A percentile compares a stretch with the other conserved stretches of the same genome.
Conservation (phyloP, 23 tunicate species). For the Botrylloides violaceus region DNA sequence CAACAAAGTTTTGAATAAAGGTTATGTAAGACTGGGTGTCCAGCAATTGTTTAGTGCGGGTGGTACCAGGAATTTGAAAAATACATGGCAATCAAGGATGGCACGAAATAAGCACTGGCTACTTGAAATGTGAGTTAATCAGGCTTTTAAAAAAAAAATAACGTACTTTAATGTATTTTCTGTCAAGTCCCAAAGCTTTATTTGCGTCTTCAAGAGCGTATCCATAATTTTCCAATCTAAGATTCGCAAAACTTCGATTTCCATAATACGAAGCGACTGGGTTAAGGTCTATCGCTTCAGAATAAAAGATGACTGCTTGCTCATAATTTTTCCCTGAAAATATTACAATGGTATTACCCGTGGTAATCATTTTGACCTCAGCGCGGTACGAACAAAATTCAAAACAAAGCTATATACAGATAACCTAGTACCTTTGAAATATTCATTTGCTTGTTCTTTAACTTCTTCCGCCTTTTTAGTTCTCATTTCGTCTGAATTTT, state of each 20-base stretch:
- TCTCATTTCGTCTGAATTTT: not conserved
- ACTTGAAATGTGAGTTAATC: too few relatives aligned
- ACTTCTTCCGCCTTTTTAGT: slow-evolving; percentile 46
- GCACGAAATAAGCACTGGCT: too few relatives aligned
- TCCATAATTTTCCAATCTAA: slow-evolving; percentile 74
- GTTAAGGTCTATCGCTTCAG: slow-evolving; percentile 53
- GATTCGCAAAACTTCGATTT: slow-evolving; percentile 84
- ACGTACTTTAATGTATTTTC: slow-evolving; percentile 70
- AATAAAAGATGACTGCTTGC: slow-evolving; percentile 56
- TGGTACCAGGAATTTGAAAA: too few relatives aligned
- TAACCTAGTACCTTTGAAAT: slow-evolving; percentile 45
- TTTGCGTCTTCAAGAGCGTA: slow-evolving; percentile 87
- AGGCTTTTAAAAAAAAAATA: not conserved
- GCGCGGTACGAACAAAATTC: not conserved
- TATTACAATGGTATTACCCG: not conserved
- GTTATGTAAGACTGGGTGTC: too few relatives aligned
- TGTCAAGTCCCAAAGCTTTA: slow-evolving; percentile 67
- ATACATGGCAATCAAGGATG: too few relatives aligned
- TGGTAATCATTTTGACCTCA: not conserved
- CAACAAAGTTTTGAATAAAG: too few relatives aligned
- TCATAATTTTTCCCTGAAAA: slow-evolving; percentile 67
- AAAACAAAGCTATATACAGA: not conserved
- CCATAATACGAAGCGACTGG: slow-evolving; percentile 68
- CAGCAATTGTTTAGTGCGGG: too few relatives aligned
- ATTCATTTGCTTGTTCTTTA: slow-evolving; percentile 65